Evolutionary conservation across 2,113 vertebrate genomes (phyloP).

Genomic region (Marcusenius ussheri): DNA sequence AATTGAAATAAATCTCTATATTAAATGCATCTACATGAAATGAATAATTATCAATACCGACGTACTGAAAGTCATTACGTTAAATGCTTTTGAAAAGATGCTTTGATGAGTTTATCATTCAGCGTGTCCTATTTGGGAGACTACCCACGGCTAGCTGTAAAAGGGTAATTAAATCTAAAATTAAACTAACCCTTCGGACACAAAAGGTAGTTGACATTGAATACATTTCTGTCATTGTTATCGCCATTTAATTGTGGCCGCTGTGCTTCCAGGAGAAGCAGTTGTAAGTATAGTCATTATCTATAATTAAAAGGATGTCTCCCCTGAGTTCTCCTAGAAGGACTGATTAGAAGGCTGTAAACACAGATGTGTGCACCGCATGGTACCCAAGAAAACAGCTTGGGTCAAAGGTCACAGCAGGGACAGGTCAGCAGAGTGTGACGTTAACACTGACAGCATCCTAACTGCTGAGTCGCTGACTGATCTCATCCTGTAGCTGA

Average conservation of each 20-base stretch:
- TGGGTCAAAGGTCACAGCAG: neutral
- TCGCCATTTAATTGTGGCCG: neutral
- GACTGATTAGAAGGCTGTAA: constrained; percentile 6
- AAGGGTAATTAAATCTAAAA: constrained; percentile 18
- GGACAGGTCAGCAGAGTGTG: neutral
- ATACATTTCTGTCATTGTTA: constrained; percentile 17
- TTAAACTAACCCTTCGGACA: constrained; percentile 17
- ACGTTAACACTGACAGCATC: neutral
- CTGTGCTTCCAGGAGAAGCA: neutral
- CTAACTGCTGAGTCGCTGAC: neutral
- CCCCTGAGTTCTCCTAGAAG: constrained; percentile 5
- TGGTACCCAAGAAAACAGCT: neutral
- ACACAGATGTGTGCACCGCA: neutral
- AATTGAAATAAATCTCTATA: neutral
- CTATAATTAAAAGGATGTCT: constrained; percentile 16
- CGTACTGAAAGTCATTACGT: neutral
- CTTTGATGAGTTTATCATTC: constrained; percentile 2
- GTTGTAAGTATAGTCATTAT: constrained; percentile 6
- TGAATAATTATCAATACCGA: neutral
- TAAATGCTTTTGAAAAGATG: neutral
- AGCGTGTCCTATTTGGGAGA: neutral
- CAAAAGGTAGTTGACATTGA: constrained; percentile 14
- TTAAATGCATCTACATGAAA: neutral
- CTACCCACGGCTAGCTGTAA: neutral
- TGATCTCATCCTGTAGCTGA: neutral